Base-by-base conservation (phyloP, 2,888 invertebrate genomes). In the Aquatica leii region DNA sequence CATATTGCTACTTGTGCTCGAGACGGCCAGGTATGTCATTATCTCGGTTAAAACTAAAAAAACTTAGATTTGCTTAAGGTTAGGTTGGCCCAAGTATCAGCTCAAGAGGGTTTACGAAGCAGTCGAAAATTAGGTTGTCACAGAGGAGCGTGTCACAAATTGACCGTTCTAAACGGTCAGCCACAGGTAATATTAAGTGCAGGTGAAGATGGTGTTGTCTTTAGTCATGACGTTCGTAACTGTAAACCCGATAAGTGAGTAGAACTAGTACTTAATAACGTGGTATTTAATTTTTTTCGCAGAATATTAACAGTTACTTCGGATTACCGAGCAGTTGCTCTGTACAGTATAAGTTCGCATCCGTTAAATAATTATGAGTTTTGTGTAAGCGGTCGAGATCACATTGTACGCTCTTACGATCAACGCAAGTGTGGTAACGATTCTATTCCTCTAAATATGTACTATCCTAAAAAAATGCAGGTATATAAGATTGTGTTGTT, bases 331-430 rank as follows among this genome's bases (percentile, higher is more conserved):
- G 85, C 87, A 71, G 84, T 96, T 4, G 88, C 93, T n/a, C 83
- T 97, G 65, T 97, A 95, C 83, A 94, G 95, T 79, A 91, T 98
- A 75, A 87, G 91, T 73, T 89, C 90, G 4, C 92, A 97, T 85
- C 97, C 97, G 0, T 80, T 89, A 24, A 88, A 89, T 71, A 84
- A 88, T 9, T 84, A 88, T 56, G 90, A 95, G 82, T 91, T 96
- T 79, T 90, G 92, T 73, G 89, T 97, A 14, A 88, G 93, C 54
- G 97, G 97, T 0, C 85, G 91, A 49, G 94, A 95, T 82, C 87
- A 89, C 72, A 88, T 84, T 76, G 88, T 97, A 46, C 86, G 92
- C 60, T 84, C 93, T 43, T 94, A 90, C 77, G 94, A 95, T 79
- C 85, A 87, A 57, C 85, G 92, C 73, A 87, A 86, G 77, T 69